Percentiles rank a stretch among this genome's conserved stretches.
Conservation (phyloP, 1,140 invertebrate species). For the Achroia grisella region DNA sequence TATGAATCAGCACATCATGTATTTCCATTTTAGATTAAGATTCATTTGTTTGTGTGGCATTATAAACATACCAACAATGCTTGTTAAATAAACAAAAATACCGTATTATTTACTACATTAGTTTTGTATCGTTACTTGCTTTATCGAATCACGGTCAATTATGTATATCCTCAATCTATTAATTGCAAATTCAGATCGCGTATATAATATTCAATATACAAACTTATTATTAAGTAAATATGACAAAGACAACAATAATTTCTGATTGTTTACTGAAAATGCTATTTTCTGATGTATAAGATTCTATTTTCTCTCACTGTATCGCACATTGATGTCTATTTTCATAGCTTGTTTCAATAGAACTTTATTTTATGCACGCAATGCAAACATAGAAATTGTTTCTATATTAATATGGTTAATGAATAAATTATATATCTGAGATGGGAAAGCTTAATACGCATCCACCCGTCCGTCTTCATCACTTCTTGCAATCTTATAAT, state of each 20-base stretch:
- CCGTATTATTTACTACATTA: slow-evolving; percentile 3
- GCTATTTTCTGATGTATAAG: slow-evolving; percentile 59
- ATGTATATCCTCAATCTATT: slow-evolving; percentile 26
- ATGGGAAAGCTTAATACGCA: slow-evolving; percentile 28
- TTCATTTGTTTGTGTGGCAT: slow-evolving; percentile 1
- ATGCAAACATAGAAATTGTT: slow-evolving; percentile 24
- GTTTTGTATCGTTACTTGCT: slow-evolving; percentile 10
- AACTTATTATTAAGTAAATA: slow-evolving; percentile 58
- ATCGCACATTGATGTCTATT: slow-evolving; percentile 52
- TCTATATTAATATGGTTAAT: slow-evolving; percentile 18
- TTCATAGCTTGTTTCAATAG: slow-evolving; percentile 58
- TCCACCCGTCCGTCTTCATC: slow-evolving; percentile 33
- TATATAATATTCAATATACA: slow-evolving; percentile 55
- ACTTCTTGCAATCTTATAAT: slow-evolving; percentile 41
- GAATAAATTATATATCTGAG: slow-evolving; percentile 15
- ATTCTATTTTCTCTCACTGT: slow-evolving; percentile 53
- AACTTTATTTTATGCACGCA: slow-evolving; percentile 39
- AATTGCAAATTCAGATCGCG: slow-evolving; percentile 30
- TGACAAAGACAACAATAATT: slow-evolving; percentile 49
- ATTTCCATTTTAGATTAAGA: slow-evolving; percentile 29
- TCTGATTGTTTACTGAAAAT: slow-evolving; percentile 55
- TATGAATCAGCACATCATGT: slow-evolving; percentile 61
- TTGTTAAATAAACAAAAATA: slow-evolving; percentile 11
- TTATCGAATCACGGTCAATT: slow-evolving; percentile 32
- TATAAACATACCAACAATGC: slow-evolving; percentile 10